These are phyloP conservation scores for Lacerta viridis DNA, from an alignment of 2,797 vertebrate species.

Conservation along the genomic window DNA sequence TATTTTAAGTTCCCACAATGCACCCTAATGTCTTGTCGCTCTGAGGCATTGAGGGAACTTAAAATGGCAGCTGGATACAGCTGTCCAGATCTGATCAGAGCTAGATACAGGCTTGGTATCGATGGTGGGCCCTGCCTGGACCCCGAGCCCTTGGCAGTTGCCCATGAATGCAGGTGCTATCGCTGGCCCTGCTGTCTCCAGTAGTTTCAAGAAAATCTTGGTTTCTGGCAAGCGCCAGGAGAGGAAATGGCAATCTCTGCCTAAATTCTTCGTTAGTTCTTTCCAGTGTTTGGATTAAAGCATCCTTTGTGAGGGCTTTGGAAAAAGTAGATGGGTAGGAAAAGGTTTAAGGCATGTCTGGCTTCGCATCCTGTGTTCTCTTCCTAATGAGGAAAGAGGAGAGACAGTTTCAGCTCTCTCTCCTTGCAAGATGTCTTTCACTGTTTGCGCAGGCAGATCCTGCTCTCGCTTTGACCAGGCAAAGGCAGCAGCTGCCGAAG, in stretches of 20 bases:
- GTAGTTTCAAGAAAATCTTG: too few species aligned
- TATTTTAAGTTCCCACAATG: not conserved
- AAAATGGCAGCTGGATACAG: not conserved
- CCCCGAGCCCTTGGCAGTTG: too few species aligned
- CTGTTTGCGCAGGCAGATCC: not conserved
- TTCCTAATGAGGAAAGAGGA: not conserved
- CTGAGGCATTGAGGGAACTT: not conserved
- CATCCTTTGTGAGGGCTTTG: not conserved
- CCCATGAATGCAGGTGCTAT: not conserved
- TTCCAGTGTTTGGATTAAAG: not conserved
- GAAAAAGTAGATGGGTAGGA: not conserved
- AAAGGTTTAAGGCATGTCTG: too few species aligned
- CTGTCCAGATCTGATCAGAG: not conserved
- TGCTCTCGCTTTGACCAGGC: not conserved
- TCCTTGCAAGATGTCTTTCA: not conserved
- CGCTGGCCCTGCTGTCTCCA: too few species aligned
- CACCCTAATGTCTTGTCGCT: not conserved
- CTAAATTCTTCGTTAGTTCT: not conserved
- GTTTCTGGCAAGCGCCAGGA: too few species aligned
- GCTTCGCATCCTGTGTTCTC: not conserved
- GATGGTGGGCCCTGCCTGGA: not conserved
- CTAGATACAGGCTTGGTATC: not conserved
- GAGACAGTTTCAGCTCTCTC: not conserved
- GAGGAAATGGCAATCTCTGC: not conserved
- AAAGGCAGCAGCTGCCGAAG: not conserved